Evolutionary conservation across 2,113 vertebrate genomes (phyloP), one percentile per base, ranked within the genome.

Genomic region (Ciconia stormi): DNA sequence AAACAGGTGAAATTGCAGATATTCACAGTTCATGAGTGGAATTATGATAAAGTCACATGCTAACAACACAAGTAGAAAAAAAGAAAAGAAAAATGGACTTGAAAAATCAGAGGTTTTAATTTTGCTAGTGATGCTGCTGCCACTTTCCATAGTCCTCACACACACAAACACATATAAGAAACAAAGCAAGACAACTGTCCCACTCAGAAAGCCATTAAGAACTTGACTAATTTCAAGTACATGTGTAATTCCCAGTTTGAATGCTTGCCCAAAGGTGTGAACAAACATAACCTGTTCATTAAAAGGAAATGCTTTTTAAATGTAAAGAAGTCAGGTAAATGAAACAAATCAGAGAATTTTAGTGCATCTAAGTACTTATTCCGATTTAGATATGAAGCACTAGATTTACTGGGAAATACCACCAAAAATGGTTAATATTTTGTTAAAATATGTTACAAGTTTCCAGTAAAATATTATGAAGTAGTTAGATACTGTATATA

Each of bases 391-490:
- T 38, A 44, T 29, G 6, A 74, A 87, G 17, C 11, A 42, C 78
- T 61, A 52, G 3, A n/a, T 40, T 44, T 87, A 78, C 19, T 30
- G 80, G 25, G 21, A 93, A 96, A 77, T 34, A 36, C 1, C 10
- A 47, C 3, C 15, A 27, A 40, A 71, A 88, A 32, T 29, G 2
- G 14, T 73, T 82, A 46, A 52, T 74, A 47, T 34, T 82, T 78
- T 67, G 23, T 86, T 76, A 53, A 89, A 94, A 74, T 46, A 44
- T 8, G 42, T 53, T 52, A 12, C 6, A 84, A 50, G 30, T 89
- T 93, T 71, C 29, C n/a, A 65, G 18, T 56, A 58, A 65, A 93
- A 84, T 85, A 56, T 36, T 95, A 53, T 58, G 36, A 91, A 87
- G 20, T 44, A 81, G 15, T 71, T 93, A 55, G 32, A 76, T 44